Base-by-base conservation (phyloP, 2,113 vertebrate genomes). In the Paracanthobrama guichenoti region DNA sequence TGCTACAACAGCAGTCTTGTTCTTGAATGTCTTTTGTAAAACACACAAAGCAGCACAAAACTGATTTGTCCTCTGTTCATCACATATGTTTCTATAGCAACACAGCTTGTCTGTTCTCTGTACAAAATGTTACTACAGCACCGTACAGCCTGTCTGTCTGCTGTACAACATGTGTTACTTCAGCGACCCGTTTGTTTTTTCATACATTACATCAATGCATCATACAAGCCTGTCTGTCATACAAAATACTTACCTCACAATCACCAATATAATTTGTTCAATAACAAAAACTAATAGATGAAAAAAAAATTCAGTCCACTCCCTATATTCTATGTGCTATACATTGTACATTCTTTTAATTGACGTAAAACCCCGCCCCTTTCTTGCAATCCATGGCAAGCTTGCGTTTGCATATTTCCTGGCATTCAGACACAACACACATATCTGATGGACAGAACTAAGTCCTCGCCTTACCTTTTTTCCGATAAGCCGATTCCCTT, bases 1-100 rank as follows among this genome's bases (percentile, higher is more conserved):
- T 69, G 39, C 31, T 42, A 3, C 7, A 75, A 75, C 46, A 11
- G 2, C 75, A 57, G 75, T 78, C 31, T 57, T 22, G 11, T 20
- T 48, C 14, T 42, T 71, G 35, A 18, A 3, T 42, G 67, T 55
- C 24, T 53, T 75, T 53, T 4, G 3, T 76, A n/a, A 59, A 59
- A 78, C 53, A 77, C 50, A 77, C 55, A 59, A 60, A 78, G 26
- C 28, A 24, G 50, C 55, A 42, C 53, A 78, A 31, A 20, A 59
- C 50, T 78, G 75, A 78, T 60, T n/a, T 60, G 75, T 59, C 75
- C 39, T 59, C 53, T 60, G 28, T 78, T 60, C 55, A 78, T 42
- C 26, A 78, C 75, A 78, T 53, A 75, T 42, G 75, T 78, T 78
- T 22, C 75, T 78, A 78, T 78, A 78, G 75, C 75, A 78, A 66